A percentile compares a stretch with the other conserved stretches of the same genome.
phyloP scores from a whole-genome alignment of 2,113 vertebrate species.

The Ceuthmochares aereus region DNA sequence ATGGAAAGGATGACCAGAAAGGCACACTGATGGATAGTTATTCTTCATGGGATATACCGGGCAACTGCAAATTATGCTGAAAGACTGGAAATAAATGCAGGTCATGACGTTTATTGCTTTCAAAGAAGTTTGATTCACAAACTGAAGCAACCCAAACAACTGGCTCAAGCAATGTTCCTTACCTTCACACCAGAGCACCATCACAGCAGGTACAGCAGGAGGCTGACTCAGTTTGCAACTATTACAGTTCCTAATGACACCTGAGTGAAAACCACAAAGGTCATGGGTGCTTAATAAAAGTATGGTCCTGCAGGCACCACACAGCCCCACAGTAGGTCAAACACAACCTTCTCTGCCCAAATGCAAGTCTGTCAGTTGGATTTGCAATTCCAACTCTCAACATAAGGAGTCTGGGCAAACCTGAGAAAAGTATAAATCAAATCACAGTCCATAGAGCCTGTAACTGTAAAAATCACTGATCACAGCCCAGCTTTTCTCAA shows the following conservation, averaged over 20 bases:
- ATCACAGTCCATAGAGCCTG: background rate
- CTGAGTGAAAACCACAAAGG: background rate
- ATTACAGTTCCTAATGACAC: background rate
- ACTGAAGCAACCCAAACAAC: background rate
- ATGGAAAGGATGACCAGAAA: too few species aligned
- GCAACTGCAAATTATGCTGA: too few species aligned
- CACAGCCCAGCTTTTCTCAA: constrained; percentile 79
- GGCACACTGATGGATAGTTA: too few species aligned
- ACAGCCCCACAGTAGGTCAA: too few species aligned
- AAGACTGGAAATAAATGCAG: background rate
- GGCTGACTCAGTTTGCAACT: background rate
- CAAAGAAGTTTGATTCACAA: background rate
- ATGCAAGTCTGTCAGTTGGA: background rate
- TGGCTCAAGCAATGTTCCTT: background rate
- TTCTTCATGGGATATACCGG: too few species aligned
- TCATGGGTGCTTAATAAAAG: background rate
- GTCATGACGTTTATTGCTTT: background rate
- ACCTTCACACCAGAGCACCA: background rate
- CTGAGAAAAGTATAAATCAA: background rate
- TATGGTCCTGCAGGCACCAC: background rate
- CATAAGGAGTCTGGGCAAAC: background rate
- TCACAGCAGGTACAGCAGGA: background rate
- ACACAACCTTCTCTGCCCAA: background rate
- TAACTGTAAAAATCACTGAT: background rate
- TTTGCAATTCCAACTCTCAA: background rate